Percentiles rank a stretch among this genome's conserved stretches.
Conservation (phyloP, 2,888 invertebrate genomes). For the Camptogramma bilineatum region DNA sequence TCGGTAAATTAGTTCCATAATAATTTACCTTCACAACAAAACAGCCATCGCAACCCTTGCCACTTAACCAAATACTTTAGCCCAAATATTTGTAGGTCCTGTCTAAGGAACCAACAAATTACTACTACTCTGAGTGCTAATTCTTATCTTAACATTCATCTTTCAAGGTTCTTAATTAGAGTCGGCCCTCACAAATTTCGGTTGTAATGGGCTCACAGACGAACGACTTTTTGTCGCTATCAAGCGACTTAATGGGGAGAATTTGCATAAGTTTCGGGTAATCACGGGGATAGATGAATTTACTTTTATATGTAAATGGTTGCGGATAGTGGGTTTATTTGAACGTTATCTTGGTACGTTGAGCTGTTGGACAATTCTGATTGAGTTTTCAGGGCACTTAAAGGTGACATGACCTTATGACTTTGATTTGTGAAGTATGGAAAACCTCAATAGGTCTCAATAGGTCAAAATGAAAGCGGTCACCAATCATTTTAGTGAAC, state of each 20-base stretch:
- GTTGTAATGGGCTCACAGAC: slow-evolving; percentile 45
- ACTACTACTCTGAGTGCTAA: slow-evolving; percentile 55
- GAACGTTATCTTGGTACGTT: slow-evolving; percentile 7
- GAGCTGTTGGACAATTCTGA: neutral
- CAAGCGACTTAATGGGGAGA: slow-evolving; percentile 33
- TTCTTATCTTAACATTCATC: slow-evolving; percentile 74
- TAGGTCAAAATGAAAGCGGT: no score
- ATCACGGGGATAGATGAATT: slow-evolving; percentile 28
- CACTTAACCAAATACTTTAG: slow-evolving; percentile 7
- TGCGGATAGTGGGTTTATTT: slow-evolving; percentile 10
- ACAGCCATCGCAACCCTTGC: slow-evolving; percentile 3
- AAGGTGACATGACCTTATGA: no score
- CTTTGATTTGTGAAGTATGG: no score
- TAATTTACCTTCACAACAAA: neutral
- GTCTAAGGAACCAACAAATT: slow-evolving; percentile 26
- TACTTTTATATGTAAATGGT: slow-evolving; percentile 24
- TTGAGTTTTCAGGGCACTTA: no score
- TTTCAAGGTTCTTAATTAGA: slow-evolving; percentile 77
- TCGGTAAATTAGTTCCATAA: neutral
- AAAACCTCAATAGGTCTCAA: no score
- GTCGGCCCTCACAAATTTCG: slow-evolving; percentile 60
- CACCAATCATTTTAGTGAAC: no score
- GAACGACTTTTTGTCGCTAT: slow-evolving; percentile 46
- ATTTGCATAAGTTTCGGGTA: slow-evolving; percentile 34
- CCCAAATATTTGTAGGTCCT: slow-evolving; percentile 25